These are phyloP conservation scores for Aleiodes sp. DNA, from an alignment of 1,140 invertebrate species.

Conservation along the genomic window DNA sequence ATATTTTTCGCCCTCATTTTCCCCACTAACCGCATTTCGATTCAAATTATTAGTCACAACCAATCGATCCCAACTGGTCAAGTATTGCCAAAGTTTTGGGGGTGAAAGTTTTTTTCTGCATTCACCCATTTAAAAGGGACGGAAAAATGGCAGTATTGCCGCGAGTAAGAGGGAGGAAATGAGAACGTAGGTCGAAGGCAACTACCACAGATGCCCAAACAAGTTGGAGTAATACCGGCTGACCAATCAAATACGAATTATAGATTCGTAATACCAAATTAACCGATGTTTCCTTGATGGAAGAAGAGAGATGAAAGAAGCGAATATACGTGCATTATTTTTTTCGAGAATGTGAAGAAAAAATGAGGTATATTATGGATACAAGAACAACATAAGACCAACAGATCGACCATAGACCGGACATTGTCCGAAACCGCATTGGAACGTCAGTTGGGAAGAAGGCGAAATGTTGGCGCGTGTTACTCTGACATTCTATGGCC, in stretches of 20 bases:
- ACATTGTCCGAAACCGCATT: constrained; percentile 59
- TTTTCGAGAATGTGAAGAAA: constrained; percentile 11
- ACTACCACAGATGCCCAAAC: constrained; percentile 40
- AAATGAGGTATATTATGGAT: background rate
- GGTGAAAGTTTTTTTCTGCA: constrained; percentile 24
- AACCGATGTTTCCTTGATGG: constrained; percentile 43
- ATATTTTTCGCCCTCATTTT: background rate
- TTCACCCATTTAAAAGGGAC: constrained; percentile 3
- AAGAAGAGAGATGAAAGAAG: background rate
- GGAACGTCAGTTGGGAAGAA: constrained; percentile 58
- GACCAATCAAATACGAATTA: constrained; percentile 58
- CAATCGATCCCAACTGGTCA: constrained; percentile 28
- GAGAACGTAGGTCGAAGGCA: constrained; percentile 40
- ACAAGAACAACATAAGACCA: constrained; percentile 18
- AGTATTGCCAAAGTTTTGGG: constrained; percentile 3
- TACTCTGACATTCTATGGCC: constrained; percentile 44
- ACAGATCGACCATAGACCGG: constrained; percentile 22
- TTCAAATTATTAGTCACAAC: constrained; percentile 10
- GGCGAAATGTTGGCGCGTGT: constrained; percentile 48
- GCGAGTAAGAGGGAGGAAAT: constrained; percentile 48
- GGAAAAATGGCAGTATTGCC: background rate
- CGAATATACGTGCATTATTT: background rate
- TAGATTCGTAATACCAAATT: constrained; percentile 58
- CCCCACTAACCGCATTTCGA: constrained; percentile 15
- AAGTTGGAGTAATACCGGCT: constrained; percentile 51